Conservation (phyloP, 2,888 invertebrate species). For the Leucozona laternaria region DNA sequence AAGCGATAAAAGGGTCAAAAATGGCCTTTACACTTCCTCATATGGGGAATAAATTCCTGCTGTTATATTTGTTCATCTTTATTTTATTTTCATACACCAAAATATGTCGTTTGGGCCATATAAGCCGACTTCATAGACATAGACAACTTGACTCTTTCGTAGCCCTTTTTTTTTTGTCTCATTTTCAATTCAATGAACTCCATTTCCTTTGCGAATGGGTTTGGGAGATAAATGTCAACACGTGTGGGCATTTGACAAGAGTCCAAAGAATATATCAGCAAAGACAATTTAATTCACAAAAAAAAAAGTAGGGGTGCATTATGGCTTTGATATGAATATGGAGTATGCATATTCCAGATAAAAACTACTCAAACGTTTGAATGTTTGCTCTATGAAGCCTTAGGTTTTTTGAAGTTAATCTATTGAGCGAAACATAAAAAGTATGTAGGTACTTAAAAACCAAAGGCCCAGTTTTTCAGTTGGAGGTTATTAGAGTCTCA, state of each 20-base stretch:
- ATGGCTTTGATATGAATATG: background rate
- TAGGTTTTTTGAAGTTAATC: background rate
- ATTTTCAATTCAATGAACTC: constrained; percentile 63
- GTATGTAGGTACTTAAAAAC: too few relatives aligned
- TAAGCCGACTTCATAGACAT: constrained; percentile 19
- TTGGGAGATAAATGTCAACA: constrained; percentile 62
- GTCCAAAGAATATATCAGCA: constrained; percentile 9
- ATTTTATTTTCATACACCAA: constrained; percentile 23
- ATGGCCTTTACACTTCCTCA: constrained; percentile 36
- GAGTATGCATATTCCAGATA: background rate
- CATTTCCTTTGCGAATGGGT: constrained; percentile 3
- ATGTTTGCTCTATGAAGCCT: background rate
- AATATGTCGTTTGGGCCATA: constrained; percentile 39
- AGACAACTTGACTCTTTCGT: background rate
- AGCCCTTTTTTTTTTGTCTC: constrained; percentile 38
- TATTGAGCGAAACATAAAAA: too few relatives aligned
- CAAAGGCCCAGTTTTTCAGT: too few relatives aligned
- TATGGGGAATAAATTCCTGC: constrained; percentile 31
- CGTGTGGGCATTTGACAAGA: constrained; percentile 68
- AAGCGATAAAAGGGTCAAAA: constrained; percentile 73
- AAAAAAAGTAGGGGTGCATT: background rate
- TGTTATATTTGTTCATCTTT: background rate
- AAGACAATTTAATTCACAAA: constrained; percentile 31
- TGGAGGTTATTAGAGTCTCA: too few relatives aligned
- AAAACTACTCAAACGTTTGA: background rate